Percentiles rank a stretch among this genome's conserved stretches.
Conservation (phyloP, 2,888 invertebrate species). For the Sesamia inferens region DNA sequence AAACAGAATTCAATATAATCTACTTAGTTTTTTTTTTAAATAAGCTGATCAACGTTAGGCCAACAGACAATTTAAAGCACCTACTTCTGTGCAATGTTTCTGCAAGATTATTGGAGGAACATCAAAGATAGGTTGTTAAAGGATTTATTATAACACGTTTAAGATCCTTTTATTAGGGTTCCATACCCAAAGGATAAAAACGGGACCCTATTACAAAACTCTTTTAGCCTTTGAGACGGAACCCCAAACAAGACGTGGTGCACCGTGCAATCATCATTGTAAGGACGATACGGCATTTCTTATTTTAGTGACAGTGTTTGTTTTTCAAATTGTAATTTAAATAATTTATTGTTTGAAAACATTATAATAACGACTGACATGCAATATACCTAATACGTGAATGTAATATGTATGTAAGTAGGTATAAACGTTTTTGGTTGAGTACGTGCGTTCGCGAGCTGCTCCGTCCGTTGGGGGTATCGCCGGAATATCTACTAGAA, state of each 20-base stretch:
- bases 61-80: conserved; percentile 4
- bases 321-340: conserved; percentile 56
- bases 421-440: not conserved
- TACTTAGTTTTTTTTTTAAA: not conserved
- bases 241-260: conserved; percentile 8
- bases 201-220: too few species aligned
- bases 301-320: conserved; percentile 36
- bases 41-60: not conserved
- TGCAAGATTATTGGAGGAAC: not conserved
- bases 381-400: conserved; percentile 37
- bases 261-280: conserved; percentile 7
- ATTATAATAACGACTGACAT: conserved; percentile 42
- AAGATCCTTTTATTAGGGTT: too few species aligned
- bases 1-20: not conserved
- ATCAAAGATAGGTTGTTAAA: too few species aligned
- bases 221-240: too few species aligned
- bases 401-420: conserved; percentile 25
- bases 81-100: conserved; percentile 10
- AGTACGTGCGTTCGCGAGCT: conserved; percentile 19
- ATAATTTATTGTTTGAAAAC: conserved; percentile 61
- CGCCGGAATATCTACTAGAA: conserved; percentile 13
- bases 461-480: conserved; percentile 33
- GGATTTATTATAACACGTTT: too few species aligned
- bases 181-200: too few species aligned
- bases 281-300: not conserved